phyloP scores from a whole-genome alignment of 1,140 invertebrate genomes.

The Acromyrmex charruanus region DNA sequence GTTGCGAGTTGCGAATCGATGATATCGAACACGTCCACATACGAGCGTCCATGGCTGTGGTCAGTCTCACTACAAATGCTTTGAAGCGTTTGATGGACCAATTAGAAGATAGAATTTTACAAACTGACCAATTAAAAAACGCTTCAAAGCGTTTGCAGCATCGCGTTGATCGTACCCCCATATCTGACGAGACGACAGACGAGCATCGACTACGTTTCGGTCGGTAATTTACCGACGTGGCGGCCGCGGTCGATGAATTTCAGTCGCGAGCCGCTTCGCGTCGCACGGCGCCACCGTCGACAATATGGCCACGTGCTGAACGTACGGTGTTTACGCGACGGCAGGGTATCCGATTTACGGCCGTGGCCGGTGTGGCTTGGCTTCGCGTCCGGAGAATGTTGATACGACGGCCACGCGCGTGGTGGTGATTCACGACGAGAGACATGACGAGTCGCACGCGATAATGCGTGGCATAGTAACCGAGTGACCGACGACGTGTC shows the following conservation, averaged over 20 bases:
- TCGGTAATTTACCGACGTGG: neutral
- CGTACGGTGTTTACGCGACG: conserved; percentile 76
- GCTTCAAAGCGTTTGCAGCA: too few relatives aligned
- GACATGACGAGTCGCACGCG: conserved; percentile 13
- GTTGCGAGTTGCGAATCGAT: neutral
- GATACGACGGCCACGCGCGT: neutral
- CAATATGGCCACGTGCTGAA: conserved; percentile 85
- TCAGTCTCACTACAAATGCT: too few relatives aligned
- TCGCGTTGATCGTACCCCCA: too few relatives aligned
- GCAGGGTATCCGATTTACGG: conserved; percentile 11
- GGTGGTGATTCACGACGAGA: conserved; percentile 18
- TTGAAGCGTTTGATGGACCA: too few relatives aligned
- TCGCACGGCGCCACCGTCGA: conserved; percentile 69
- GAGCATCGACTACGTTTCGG: neutral
- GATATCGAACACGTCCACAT: neutral
- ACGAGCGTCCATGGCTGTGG: neutral
- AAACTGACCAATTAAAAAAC: too few relatives aligned
- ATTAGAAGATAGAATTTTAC: too few relatives aligned
- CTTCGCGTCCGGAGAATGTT: neutral
- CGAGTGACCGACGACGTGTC: neutral
- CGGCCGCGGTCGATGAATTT: neutral
- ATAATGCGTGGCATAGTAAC: conserved; percentile 7
- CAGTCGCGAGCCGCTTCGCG: neutral
- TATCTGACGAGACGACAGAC: too few relatives aligned
- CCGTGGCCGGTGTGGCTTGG: neutral